Conservation (phyloP, 2,797 vertebrate genomes). For the Pteronotus mesoamericanus region DNA sequence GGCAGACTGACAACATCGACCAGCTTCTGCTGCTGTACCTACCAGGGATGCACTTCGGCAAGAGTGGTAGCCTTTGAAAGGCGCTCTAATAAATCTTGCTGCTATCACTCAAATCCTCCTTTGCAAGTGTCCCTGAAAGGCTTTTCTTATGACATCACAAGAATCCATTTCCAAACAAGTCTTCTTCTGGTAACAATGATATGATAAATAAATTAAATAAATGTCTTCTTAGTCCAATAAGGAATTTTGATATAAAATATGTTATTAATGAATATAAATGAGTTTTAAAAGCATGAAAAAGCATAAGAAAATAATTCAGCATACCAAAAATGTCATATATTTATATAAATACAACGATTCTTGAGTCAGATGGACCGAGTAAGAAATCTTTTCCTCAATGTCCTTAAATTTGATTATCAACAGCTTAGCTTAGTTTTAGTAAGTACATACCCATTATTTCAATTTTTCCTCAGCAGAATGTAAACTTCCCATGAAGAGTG, state of each 20-base stretch:
- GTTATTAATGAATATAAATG: not conserved
- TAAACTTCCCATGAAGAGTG: not conserved
- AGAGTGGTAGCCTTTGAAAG: not conserved
- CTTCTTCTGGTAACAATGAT: not conserved
- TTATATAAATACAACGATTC: not conserved
- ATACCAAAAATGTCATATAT: not conserved
- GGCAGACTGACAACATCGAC: not conserved
- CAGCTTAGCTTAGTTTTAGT: not conserved
- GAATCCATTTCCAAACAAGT: not conserved
- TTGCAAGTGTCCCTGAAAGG: not conserved
- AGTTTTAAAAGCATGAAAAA: not conserved
- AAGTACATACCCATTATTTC: not conserved
- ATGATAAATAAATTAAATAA: not conserved
- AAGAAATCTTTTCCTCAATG: not conserved
- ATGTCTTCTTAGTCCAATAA: not conserved
- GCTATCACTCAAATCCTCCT: too few species aligned
- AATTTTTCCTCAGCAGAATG: not conserved
- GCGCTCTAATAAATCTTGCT: not conserved
- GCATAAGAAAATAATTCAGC: not conserved
- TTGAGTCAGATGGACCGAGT: not conserved
- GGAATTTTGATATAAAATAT: not conserved
- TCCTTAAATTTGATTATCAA: not conserved
- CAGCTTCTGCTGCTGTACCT: not conserved
- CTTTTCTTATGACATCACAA: not conserved
- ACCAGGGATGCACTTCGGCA: not conserved